Evolutionary conservation across 2,888 invertebrate species (phyloP).

Genomic region (Xestia sexstrigata): DNA sequence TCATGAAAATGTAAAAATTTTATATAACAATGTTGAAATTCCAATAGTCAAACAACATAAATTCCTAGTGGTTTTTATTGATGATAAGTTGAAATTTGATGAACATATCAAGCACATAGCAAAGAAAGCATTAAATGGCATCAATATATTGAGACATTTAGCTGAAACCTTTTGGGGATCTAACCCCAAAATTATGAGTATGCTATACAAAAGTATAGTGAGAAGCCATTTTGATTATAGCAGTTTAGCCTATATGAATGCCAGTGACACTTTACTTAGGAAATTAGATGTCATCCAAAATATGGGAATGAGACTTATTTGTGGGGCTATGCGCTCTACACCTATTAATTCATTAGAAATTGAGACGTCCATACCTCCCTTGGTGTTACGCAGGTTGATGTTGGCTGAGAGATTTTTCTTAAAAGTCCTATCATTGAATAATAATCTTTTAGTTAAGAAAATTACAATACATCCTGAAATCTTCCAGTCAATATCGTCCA

Average conservation of each 20-base stretch:
- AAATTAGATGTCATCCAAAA: slow-evolving; percentile 10
- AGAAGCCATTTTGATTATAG: slow-evolving; percentile 20
- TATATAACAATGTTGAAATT: background rate
- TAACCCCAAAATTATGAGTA: slow-evolving; percentile 3
- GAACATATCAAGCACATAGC: slow-evolving; percentile 15
- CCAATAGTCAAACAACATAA: slow-evolving; percentile 1
- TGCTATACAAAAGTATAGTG: slow-evolving; percentile 25
- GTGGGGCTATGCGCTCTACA: background rate
- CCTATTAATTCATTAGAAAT: slow-evolving; percentile 1
- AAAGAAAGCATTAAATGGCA: slow-evolving; percentile 12
- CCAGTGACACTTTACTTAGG: background rate
- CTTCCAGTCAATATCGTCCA: background rate
- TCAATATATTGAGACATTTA: slow-evolving; percentile 15
- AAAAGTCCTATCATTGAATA: too few relatives aligned
- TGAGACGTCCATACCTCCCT: background rate
- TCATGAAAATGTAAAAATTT: background rate
- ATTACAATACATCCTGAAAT: too few relatives aligned
- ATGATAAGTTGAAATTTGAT: slow-evolving; percentile 12
- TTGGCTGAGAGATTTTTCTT: too few relatives aligned
- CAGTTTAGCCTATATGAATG: slow-evolving; percentile 3
- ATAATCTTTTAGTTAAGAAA: too few relatives aligned
- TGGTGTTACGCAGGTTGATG: background rate
- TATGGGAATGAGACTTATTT: background rate
- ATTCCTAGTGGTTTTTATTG: slow-evolving; percentile 8
- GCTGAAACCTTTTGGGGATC: slow-evolving; percentile 6